phyloP scores from a whole-genome alignment of 1,140 invertebrate genomes.

The Pseudomyrmex dendroicus region DNA sequence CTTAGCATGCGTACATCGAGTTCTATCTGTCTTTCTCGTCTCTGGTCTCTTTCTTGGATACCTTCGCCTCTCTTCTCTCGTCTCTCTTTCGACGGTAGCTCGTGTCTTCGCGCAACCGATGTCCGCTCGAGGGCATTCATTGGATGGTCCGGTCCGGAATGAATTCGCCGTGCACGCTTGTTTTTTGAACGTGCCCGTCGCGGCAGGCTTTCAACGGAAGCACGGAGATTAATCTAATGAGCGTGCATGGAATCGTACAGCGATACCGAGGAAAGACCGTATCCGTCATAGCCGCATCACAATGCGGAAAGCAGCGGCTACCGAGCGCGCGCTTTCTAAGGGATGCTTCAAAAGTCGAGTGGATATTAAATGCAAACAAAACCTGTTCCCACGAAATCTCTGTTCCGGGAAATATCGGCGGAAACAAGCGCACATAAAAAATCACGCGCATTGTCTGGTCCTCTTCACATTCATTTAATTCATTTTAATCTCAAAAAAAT shows the following conservation, averaged over 20 bases:
- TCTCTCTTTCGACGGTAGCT: constrained; percentile 66
- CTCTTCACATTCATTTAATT: constrained; percentile 26
- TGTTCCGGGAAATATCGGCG: constrained; percentile 15
- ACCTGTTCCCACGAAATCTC: constrained; percentile 15
- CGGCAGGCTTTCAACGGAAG: constrained; percentile 55
- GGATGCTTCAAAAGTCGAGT: constrained; percentile 46
- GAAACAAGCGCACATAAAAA: not conserved
- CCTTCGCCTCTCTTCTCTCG: constrained; percentile 38
- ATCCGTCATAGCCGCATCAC: constrained; percentile 47
- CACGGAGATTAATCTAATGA: constrained; percentile 59
- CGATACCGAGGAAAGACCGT: constrained; percentile 44
- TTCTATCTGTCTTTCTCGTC: constrained; percentile 38
- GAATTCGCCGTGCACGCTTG: constrained; percentile 54
- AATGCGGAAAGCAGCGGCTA: constrained; percentile 40
- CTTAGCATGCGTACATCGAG: constrained; percentile 55
- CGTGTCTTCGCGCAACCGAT: constrained; percentile 59
- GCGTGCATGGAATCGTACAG: constrained; percentile 60
- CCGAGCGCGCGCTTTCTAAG: constrained; percentile 38
- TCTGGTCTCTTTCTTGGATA: constrained; percentile 60
- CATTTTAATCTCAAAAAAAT: constrained; percentile 48
- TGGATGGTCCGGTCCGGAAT: constrained; percentile 58
- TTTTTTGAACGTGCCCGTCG: constrained; percentile 59
- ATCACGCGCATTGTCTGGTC: constrained; percentile 13
- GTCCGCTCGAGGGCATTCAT: constrained; percentile 64
- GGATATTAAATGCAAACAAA: constrained; percentile 48